Base-by-base conservation (phyloP, 2,888 invertebrate genomes). In the Unio delphinus region DNA sequence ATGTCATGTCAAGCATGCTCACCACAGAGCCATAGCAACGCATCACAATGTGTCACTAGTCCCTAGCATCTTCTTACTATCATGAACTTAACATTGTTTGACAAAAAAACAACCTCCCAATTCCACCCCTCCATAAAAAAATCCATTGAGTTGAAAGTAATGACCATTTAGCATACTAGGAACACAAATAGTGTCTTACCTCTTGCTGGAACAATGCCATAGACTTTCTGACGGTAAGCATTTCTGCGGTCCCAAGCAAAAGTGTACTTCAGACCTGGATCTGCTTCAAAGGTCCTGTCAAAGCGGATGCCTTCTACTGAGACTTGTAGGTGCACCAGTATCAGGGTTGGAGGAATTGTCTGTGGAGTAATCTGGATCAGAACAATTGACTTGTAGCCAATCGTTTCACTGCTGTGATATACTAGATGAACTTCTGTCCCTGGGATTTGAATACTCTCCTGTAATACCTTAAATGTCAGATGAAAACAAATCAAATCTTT, bases 211-310 rank as follows among this genome's bases (percentile, higher is more conserved):
- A 98, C 97, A 0, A 98, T 95, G 18, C 99, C 99, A 86, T 97
- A 98, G 11, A 99, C 98, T 92, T 97, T 97, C 91, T 98, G 98
- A 87, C 96, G 95, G 91, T 99, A 99, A 60, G 98, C 97, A 90
- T 99, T 99, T 75, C 96, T 92, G 90, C 98, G 96, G 90, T 98
- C 97, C 99, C 99, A 99, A 3, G 97, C 96, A 89, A 98, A 99
- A 15, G 96, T 96, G 90, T 98, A 97, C 66, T 95, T 95, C 72
- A 99, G 92, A 89, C 96, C 95, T 0, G 98, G 96, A 90, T 98
- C 98, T 0, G 99, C 98, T 90, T 98, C 98, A 90, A 99, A 98
- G 0, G 95, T 94, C 90, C 95, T 95, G 20, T 96, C 95, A 90
- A 97, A 95, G 20, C 96, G 92, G 2, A 96, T 95, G 7, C 98